These are phyloP conservation scores for Armadillidium nasatum DNA, from an alignment of 1,140 invertebrate genomes.

Conservation along the genomic window DNA sequence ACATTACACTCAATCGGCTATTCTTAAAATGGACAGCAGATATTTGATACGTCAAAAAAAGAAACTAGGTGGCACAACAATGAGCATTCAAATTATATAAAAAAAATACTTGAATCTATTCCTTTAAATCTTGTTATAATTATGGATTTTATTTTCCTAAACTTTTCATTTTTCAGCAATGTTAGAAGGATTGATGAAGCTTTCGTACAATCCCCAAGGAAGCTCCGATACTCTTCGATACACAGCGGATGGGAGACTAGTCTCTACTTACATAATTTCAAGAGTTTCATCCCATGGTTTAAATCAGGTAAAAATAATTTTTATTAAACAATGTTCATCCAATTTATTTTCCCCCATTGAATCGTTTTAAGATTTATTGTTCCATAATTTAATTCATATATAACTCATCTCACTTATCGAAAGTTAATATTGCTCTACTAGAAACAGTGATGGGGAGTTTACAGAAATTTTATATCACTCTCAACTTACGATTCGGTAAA, in stretches of 20 bases:
- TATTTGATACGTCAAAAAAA: too few species aligned
- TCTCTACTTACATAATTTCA: constrained; percentile 31
- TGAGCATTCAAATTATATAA: too few species aligned
- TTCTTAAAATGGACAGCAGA: too few species aligned
- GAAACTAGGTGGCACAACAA: too few species aligned
- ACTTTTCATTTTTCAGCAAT: constrained; percentile 19
- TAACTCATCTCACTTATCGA: too few species aligned
- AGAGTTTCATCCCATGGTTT: constrained; percentile 18
- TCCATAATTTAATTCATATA: too few species aligned
- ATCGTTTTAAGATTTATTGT: too few species aligned
- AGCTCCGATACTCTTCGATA: constrained; percentile 33
- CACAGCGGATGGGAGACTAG: constrained; percentile 33
- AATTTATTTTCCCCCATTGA: neutral
- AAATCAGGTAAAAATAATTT: constrained; percentile 19
- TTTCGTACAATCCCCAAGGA: constrained; percentile 29
- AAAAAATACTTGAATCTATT: neutral
- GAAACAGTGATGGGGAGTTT: too few species aligned
- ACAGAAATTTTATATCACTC: too few species aligned
- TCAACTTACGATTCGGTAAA: too few species aligned
- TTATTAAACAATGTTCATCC: neutral
- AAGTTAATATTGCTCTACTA: too few species aligned
- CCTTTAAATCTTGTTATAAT: neutral
- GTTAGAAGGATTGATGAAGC: constrained; percentile 30
- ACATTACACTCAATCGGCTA: too few species aligned
- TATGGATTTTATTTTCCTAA: neutral